Conservation (phyloP, 64 coral and sea anemone species). For the Hydrozoanthus tunicans region DNA sequence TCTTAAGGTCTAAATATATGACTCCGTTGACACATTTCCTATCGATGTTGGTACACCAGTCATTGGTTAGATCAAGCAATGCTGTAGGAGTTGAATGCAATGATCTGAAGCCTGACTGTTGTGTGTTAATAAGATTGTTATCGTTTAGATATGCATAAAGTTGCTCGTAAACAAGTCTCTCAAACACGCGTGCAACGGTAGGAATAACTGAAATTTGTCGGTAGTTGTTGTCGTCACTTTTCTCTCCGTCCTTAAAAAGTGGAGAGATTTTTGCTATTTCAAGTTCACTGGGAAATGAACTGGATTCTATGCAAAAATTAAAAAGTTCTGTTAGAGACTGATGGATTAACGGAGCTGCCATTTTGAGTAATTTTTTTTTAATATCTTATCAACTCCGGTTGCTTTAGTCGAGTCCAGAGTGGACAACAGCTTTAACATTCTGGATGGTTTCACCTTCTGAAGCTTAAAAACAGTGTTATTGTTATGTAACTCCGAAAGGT, state of each 20-base stretch:
- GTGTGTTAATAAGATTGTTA: slow-evolving; percentile 19
- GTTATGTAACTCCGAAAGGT: not conserved
- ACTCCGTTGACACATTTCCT: slow-evolving; percentile 16
- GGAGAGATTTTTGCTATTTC: slow-evolving; percentile 55
- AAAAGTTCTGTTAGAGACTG: slow-evolving; percentile 18
- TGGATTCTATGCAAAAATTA: slow-evolving; percentile 36
- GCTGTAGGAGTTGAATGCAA: not conserved
- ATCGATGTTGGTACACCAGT: not conserved
- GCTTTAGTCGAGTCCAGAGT: slow-evolving; percentile 19
- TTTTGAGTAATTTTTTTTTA: slow-evolving; percentile 1
- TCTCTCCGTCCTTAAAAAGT: slow-evolving; percentile 34
- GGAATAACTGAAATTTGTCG: slow-evolving; percentile 37
- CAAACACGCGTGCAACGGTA: slow-evolving; percentile 27
- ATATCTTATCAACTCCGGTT: slow-evolving; percentile 56
- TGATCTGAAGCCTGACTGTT: slow-evolving; percentile 25
- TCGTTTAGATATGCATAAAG: slow-evolving; percentile 1
- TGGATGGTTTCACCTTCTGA: not conserved
- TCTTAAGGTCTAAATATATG: not conserved
- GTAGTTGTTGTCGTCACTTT: slow-evolving; percentile 19
- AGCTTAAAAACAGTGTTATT: not conserved
- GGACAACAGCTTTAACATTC: slow-evolving; percentile 4
- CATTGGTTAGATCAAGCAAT: not conserved
- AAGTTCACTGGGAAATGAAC: slow-evolving; percentile 52
- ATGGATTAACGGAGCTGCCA: slow-evolving; percentile 3
- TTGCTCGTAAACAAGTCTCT: slow-evolving; percentile 44